Base-by-base conservation (phyloP, 2,888 invertebrate species). In the Hemaris fuciformis region DNA sequence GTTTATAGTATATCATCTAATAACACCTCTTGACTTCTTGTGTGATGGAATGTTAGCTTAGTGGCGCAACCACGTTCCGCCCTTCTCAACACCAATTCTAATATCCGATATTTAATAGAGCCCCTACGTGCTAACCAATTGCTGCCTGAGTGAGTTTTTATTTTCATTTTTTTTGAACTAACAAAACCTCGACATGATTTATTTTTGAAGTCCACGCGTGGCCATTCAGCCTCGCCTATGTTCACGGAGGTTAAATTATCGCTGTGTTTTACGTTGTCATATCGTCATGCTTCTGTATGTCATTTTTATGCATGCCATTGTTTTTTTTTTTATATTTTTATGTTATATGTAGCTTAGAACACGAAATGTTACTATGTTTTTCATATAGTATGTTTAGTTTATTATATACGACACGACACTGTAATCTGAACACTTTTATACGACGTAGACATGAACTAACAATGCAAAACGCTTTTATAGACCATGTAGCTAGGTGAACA, bases 91-190 rank as follows among this genome's bases (percentile, higher is more conserved):
- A 65, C 70, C 76, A 76, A 76, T 73, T 76, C 79, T 83, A 82
- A 81, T 82, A 77, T 78, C 78, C 80, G 75, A 80, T 83, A 80
- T 81, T 74, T 80, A 81, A 69, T 70, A 77, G 77, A 77, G 68
- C 75, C 83, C 85, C 78, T 79, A 73, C 79, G 84, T 88, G 90
- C 90, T 92, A 92, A 92, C 90, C 91, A 82, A 89, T 81, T 88
- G 91, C 91, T 93, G 93, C 93, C 93, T 93, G 93, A 93, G 93
- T 93, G 93, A 91, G 91, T 85, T 89, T 88, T 83, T 74, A 70
- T 62, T 63, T 69, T 70, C 68, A 8, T 84, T 77, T 62, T 64
- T 68, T 73, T 75, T 74, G 75, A 73, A 91, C 90, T 91, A 91
- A 91, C 89, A 79, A 73, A 75, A 73, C 73, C 77, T 74, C 74